Evolutionary conservation across 2,888 invertebrate species (phyloP).

Genomic region (Acleris cristana): DNA sequence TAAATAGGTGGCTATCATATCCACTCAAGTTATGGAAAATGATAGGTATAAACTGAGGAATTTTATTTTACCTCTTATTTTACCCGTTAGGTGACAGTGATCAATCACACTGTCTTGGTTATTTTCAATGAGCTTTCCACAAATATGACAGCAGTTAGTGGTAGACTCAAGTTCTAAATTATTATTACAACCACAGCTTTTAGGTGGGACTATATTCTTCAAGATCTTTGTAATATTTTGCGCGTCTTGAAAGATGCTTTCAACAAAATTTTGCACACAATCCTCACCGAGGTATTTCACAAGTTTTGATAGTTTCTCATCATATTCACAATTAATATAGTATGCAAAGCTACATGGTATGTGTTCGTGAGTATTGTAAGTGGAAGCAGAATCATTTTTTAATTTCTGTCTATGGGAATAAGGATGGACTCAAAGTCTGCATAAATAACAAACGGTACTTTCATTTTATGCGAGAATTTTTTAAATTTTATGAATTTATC

Average conservation of each 20-base stretch:
- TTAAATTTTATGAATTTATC: conserved; percentile 40
- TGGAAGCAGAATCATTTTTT: conserved; percentile 40
- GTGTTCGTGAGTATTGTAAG: conserved; percentile 45
- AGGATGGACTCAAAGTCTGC: conserved; percentile 46
- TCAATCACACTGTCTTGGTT: conserved; percentile 36
- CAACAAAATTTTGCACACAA: conserved; percentile 45
- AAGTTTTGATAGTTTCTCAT: conserved; percentile 45
- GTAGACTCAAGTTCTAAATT: not conserved
- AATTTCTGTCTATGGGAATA: conserved; percentile 40
- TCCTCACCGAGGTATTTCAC: conserved; percentile 43
- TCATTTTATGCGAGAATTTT: conserved; percentile 36
- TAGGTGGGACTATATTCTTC: not conserved
- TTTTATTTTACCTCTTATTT: conserved; percentile 43
- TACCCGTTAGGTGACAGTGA: conserved; percentile 44
- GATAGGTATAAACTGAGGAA: conserved; percentile 29
- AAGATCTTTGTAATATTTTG: not conserved
- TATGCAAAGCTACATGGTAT: conserved; percentile 48
- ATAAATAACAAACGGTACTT: conserved; percentile 43
- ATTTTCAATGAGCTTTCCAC: conserved; percentile 37
- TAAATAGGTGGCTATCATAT: conserved; percentile 47
- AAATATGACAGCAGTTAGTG: conserved; percentile 38
- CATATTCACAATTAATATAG: conserved; percentile 48
- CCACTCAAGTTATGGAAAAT: conserved; percentile 43
- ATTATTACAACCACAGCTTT: not conserved
- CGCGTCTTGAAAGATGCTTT: conserved; percentile 14